Evolutionary conservation across 2,113 vertebrate species (phyloP), one percentile per base, ranked within the genome.

Genomic region (Oxygymnocypris stewartii): DNA sequence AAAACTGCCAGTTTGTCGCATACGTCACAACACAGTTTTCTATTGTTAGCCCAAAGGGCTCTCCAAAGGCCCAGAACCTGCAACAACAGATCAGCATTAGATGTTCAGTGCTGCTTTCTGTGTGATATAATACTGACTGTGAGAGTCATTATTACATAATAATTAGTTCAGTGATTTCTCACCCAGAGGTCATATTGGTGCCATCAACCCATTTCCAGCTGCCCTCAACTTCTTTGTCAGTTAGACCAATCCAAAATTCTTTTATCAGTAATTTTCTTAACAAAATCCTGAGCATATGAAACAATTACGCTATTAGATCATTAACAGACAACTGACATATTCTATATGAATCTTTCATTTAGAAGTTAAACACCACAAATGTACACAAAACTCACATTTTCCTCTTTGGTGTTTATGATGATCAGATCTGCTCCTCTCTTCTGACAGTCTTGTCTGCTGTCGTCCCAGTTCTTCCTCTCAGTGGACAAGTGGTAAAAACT

Each of bases 381-480:
- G 51, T n/a, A 25, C n/a, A 63, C 9, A 63, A 25, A 25, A 77
- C 75, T 77, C 14, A 77, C 47, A 31, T 77, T 25, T 77, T 31
- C 12, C 73, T 76, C 23, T 76, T 0, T 75, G 42, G 3, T 76
- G 42, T 47, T 47, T 44, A 69, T 35, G 28, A 35, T 69, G 65
- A 69, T 69, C 65, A 69, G 28, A 69, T 35, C 65, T 69, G 65
- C 28, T 67, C 63, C n/a, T 77, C 75, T 77, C 13, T 77, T 25
- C 28, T 2, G 16, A 77, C 74, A 77, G 44, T 51, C 4, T 77
- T 0, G 28, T 51, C 75, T 77, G 75, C 75, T 77, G 2, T 31
- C 75, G 28, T 2, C 16, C 75, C 75, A 51, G n/a, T 2, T 77
- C 44, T 51, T 51, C 49, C 14, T 51, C 49, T 51, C 14, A 51